Percentiles rank a stretch among this genome's conserved stretches.
These are phyloP conservation scores for Antennarius maculatus DNA, from an alignment of 2,797 vertebrate genomes.

Conservation along the genomic window DNA sequence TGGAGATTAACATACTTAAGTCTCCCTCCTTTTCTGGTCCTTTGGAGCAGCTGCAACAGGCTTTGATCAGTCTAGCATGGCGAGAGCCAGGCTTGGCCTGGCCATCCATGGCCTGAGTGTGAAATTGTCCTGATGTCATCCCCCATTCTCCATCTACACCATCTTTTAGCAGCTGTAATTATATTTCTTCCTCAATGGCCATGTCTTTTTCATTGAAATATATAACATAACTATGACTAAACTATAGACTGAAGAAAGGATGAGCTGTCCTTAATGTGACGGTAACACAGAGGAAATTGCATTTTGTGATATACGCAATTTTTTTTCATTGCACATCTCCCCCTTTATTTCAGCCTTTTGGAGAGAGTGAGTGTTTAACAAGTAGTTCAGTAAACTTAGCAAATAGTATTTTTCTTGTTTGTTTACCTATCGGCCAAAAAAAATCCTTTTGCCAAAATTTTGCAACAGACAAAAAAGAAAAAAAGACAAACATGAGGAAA, in stretches of 20 bases:
- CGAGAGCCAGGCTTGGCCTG: slow-evolving; percentile 88
- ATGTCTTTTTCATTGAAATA: slow-evolving; percentile 85
- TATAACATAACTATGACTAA: slow-evolving; percentile 81
- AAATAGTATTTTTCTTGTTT: slow-evolving; percentile 6
- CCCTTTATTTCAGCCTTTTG: slow-evolving; percentile 69
- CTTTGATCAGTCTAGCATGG: slow-evolving; percentile 98
- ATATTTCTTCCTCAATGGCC: slow-evolving; percentile 98
- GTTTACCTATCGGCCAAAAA: neutral
- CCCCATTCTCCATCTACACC: slow-evolving; percentile 91
- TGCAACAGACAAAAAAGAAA: too few relatives aligned
- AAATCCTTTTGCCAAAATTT: too few relatives aligned
- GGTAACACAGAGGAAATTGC: slow-evolving; percentile 70
- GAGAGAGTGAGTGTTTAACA: slow-evolving; percentile 66
- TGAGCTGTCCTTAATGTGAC: slow-evolving; percentile 71
- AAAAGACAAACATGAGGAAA: too few relatives aligned
- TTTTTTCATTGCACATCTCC: slow-evolving; percentile 68
- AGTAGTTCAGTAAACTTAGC: slow-evolving; percentile 41
- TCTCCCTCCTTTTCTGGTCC: slow-evolving; percentile 84
- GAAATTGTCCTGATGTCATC: slow-evolving; percentile 99
- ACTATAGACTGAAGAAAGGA: slow-evolving; percentile 87
- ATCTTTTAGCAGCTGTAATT: slow-evolving; percentile 93
- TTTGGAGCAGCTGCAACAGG: slow-evolving; percentile 85
- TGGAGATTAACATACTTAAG: slow-evolving; percentile 99
- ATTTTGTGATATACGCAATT: slow-evolving; percentile 77
- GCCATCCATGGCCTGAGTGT: slow-evolving; percentile 93